Base-by-base conservation (phyloP, 2,113 vertebrate genomes). In the Geococcyx californianus region DNA sequence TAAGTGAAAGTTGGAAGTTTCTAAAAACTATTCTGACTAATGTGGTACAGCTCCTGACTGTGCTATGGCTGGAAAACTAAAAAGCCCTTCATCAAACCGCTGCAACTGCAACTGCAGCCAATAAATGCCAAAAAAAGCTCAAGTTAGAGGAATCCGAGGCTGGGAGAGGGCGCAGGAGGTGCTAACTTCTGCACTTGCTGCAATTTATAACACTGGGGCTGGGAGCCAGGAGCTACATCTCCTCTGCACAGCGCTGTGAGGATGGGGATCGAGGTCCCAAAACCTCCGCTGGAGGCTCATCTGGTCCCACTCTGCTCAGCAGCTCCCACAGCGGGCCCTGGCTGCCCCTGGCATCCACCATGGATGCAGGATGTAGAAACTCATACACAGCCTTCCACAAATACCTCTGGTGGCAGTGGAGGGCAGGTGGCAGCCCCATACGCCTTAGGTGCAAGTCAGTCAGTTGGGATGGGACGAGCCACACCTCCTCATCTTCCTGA, bases 21-120 rank as follows among this genome's bases (percentile, higher is more conserved):
- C 94, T 84, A 69, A 76, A 84, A 96, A 95, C 15, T 26, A 1
- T 1, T 82, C 60, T 95, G 94, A 93, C 56, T 93, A 56, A 93
- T 59, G 80, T 13, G 59, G 40, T 25, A 7, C 19, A 7, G 68
- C 79, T 9, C 51, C 73, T 84, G 94, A 82, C 89, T 36, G 49
- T 2, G 18, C 16, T 20, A 14, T 0, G 23, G 36, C 52, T 47
- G 76, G 52, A 70, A 63, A 59, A 29, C 47, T 59, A 68, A 44
- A 45, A 59, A 45, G 21, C 29, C 60, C 56, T 79, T 66, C 83
- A 40, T 55, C 86, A 70, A 47, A 62, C 0, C 3, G 28, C 8
- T 55, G 16, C 26, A 19, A n/a, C 21, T 14, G 34, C 2, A 2
- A 42, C 78, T 56, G 16, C 67, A 21, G 33, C 9, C 1, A 6